phyloP scores from a whole-genome alignment of 2,888 invertebrate genomes.

The Nephrocerus scutellatus region DNA sequence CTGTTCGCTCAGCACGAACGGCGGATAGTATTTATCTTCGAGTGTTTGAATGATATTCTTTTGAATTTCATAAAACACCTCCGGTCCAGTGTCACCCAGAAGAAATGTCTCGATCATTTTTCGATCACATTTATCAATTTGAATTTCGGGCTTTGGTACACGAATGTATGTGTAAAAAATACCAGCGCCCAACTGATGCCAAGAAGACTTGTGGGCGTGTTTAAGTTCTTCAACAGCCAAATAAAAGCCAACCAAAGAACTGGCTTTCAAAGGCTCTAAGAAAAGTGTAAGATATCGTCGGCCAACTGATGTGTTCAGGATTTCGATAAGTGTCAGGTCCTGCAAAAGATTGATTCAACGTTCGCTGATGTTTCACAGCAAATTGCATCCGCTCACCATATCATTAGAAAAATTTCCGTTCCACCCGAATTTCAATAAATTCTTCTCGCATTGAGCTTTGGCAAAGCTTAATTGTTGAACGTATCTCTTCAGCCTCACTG shows the following conservation, averaged over 20 bases:
- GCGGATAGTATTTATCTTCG: slow-evolving; percentile 82
- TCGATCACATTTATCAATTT: slow-evolving; percentile 70
- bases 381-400: slow-evolving; percentile 31
- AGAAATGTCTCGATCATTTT: slow-evolving; percentile 84
- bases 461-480: slow-evolving; percentile 75
- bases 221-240: slow-evolving; percentile 78
- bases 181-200: slow-evolving; percentile 85
- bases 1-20: slow-evolving; percentile 79
- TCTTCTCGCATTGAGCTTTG: slow-evolving; percentile 73
- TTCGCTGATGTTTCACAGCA: not conserved
- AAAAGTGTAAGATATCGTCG: slow-evolving; percentile 74
- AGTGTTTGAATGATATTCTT: slow-evolving; percentile 69
- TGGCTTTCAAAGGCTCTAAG: slow-evolving; percentile 73
- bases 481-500: slow-evolving; percentile 75
- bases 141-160: slow-evolving; percentile 71
- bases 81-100: slow-evolving; percentile 78
- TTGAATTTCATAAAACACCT: slow-evolving; percentile 83
- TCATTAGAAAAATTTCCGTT: slow-evolving; percentile 59
- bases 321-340: slow-evolving; percentile 64
- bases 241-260: slow-evolving; percentile 81
- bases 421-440: slow-evolving; percentile 68
- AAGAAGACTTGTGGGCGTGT: slow-evolving; percentile 64
- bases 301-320: slow-evolving; percentile 72
- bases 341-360: slow-evolving; percentile 44
- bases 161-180: slow-evolving; percentile 84